phyloP scores from a whole-genome alignment of 2,113 vertebrate genomes.

The Epinephelus fuscoguttatus region DNA sequence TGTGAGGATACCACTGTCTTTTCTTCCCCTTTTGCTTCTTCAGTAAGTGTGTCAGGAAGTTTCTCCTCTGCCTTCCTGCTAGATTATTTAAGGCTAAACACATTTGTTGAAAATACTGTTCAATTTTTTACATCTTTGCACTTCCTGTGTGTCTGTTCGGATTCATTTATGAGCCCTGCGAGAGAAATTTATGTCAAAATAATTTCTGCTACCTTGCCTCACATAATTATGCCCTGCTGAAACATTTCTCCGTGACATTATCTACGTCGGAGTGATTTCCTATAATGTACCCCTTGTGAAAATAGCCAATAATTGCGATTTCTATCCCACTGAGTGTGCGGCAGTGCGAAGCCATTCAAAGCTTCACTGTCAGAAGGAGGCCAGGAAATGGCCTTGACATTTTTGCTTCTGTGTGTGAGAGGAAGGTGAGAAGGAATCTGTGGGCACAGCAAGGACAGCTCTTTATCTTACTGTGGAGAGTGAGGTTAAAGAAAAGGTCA shows the following conservation, averaged over 20 bases:
- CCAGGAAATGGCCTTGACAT: constrained; percentile 22
- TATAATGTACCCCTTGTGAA: background rate
- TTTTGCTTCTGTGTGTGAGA: constrained; percentile 18
- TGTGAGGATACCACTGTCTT: background rate
- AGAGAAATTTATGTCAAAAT: constrained; percentile 3
- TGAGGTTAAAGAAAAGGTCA: background rate
- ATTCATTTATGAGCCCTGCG: constrained; percentile 5
- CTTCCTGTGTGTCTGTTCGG: background rate
- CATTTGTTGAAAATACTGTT: constrained; percentile 25
- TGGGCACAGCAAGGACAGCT: constrained; percentile 13
- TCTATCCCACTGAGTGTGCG: background rate
- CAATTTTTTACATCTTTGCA: background rate
- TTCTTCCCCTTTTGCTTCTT: background rate
- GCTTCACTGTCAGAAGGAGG: background rate
- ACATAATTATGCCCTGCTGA: background rate
- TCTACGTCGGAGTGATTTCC: constrained; percentile 4
- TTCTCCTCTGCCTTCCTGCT: background rate
- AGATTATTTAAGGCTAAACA: constrained; percentile 21
- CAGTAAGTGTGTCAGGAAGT: background rate
- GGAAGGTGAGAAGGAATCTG: background rate
- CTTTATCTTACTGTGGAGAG: background rate
- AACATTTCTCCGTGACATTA: constrained; percentile 7
- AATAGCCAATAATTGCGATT: background rate
- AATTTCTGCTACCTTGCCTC: constrained; percentile 4
- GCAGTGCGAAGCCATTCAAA: constrained; percentile 3